Percentiles rank a stretch among this genome's conserved stretches.
These are phyloP conservation scores for Semaprochilodus insignis DNA, from an alignment of 2,797 vertebrate species.

Conservation along the genomic window DNA sequence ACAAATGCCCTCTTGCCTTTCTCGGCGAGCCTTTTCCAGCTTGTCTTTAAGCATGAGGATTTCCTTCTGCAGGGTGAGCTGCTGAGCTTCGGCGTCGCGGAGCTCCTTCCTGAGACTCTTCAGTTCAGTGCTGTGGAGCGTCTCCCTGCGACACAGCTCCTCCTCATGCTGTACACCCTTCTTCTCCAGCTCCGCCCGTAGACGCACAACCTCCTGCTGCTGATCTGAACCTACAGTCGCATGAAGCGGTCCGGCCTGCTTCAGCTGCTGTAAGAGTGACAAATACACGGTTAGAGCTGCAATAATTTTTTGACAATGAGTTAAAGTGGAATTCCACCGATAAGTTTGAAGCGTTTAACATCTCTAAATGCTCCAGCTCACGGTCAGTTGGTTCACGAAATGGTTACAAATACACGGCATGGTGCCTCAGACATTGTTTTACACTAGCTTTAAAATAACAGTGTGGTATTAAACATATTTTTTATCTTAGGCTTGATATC, in stretches of 20 bases:
- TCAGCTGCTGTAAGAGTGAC: slow-evolving; percentile 76
- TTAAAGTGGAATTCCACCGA: too few species aligned
- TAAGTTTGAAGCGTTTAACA: too few species aligned
- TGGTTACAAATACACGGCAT: too few species aligned
- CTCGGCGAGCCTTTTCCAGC: slow-evolving; percentile 93
- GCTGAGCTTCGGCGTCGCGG: slow-evolving; percentile 93
- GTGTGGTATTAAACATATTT: too few species aligned
- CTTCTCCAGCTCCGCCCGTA: slow-evolving; percentile 94
- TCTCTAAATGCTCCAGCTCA: too few species aligned
- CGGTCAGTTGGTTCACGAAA: too few species aligned
- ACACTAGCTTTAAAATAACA: too few species aligned
- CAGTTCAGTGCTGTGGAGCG: slow-evolving; percentile 86
- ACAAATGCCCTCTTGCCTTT: slow-evolving; percentile 80
- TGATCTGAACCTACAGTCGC: slow-evolving; percentile 84
- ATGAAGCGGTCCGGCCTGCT: slow-evolving; percentile 86
- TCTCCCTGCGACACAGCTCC: slow-evolving; percentile 88
- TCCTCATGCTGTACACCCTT: slow-evolving; percentile 91
- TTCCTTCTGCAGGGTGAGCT: slow-evolving; percentile 95
- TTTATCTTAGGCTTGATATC: too few species aligned
- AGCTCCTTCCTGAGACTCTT: slow-evolving; percentile 94
- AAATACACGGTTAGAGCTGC: neutral
- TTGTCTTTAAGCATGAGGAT: slow-evolving; percentile 97
- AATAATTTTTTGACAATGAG: too few species aligned
- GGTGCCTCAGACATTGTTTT: too few species aligned
- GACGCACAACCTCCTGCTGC: slow-evolving; percentile 90